Percentiles rank a stretch among this genome's conserved stretches.
Evolutionary conservation across 2,113 vertebrate species (phyloP).

Genomic region (Bagarius yarrelli): DNA sequence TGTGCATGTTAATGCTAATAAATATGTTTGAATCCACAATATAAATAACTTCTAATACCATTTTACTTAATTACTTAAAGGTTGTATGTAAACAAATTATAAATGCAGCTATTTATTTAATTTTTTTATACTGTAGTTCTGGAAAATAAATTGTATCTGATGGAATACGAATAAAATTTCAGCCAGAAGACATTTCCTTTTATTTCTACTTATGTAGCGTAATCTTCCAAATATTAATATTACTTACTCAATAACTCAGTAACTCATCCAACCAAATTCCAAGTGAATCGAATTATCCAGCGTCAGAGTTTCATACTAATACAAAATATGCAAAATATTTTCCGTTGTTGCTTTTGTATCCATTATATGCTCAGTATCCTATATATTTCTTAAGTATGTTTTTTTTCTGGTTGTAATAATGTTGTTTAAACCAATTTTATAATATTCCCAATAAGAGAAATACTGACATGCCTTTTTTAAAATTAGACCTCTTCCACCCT

Average conservation of each 20-base stretch:
- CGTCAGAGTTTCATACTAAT: constrained; percentile 16
- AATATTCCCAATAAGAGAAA: constrained; percentile 28
- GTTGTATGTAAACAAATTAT: background rate
- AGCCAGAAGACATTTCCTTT: background rate
- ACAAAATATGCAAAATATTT: background rate
- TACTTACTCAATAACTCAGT: background rate
- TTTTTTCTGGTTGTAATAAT: background rate
- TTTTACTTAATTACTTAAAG: background rate
- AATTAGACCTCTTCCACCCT: constrained; percentile 6
- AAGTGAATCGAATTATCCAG: constrained; percentile 13
- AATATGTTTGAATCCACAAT: background rate
- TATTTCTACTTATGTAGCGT: background rate
- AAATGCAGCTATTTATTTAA: background rate
- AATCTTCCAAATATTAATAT: constrained; percentile 17
- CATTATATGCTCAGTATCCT: background rate
- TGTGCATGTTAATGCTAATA: background rate
- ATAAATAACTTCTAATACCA: background rate
- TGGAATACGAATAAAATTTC: background rate
- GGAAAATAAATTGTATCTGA: background rate
- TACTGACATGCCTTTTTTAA: constrained; percentile 24
- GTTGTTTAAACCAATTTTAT: background rate
- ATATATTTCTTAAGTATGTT: background rate
- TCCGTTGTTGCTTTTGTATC: background rate
- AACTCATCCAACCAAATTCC: background rate
- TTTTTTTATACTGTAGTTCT: background rate